Evolutionary conservation across 2,888 invertebrate genomes (phyloP), one percentile per base, ranked within the genome.

Genomic region (Erynnis tages): DNA sequence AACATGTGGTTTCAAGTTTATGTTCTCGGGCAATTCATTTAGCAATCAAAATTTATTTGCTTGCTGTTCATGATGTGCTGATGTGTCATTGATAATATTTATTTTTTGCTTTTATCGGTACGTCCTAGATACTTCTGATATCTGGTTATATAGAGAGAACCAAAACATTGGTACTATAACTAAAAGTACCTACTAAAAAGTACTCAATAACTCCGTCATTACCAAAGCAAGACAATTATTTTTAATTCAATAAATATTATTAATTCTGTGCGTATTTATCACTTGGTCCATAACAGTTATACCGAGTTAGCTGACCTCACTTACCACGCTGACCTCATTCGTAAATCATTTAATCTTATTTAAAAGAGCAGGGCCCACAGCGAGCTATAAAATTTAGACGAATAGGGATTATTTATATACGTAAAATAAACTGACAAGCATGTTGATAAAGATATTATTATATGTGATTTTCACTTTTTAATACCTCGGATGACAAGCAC

Each of bases 341-440:
- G 84, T 87, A 87, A 87, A 86, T 86, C 79, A 82, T 84, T 83
- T 81, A 83, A 79, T 78, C 74, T 78, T 74, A 73, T 74, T 77
- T 71, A 67, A 67, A 78, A 76, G 79, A 79, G 69, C 77, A 76
- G 71, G 78, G 77, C 78, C 74, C 66, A 64, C 66, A 62, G 61
- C 62, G 62, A 60, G 63, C 71, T 65, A 73, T 76, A 76, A 64
- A 75, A 69, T 69, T 71, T 70, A 66, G 63, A 60, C 52, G 54
- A 59, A 53, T 38, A 40, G 50, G 57, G 59, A 58, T 58, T 58
- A 54, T 58, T 59, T 60, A 62, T 57, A 48, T 55, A 54, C 29
- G 23, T 35, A 50, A 44, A 37, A 52, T 29, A 35, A 19, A 52
- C 29, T 41, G 54, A 58, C 55, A 50, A 34, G 38, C 35, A 11